A percentile compares a stretch with the other conserved stretches of the same genome.
phyloP scores from a whole-genome alignment of 23 tunicate genomes.

The Halocynthia aurantium region DNA sequence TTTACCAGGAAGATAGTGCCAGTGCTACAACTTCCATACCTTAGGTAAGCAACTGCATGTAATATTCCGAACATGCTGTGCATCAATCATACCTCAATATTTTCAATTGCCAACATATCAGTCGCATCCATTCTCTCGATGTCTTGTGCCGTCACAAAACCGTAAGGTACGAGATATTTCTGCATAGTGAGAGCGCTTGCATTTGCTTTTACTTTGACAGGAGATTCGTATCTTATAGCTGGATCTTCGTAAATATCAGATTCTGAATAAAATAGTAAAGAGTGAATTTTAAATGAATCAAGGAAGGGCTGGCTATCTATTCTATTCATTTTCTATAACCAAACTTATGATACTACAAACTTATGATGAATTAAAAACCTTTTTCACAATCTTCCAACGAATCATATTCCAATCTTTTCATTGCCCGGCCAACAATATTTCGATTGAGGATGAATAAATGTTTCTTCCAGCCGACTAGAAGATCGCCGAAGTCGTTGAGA shows the following conservation, averaged over 20 bases:
- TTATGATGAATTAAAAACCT: conserved; percentile 4
- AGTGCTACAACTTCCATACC: too few species aligned
- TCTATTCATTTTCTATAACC: background rate
- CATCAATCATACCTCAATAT: too few species aligned
- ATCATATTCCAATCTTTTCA: too few species aligned
- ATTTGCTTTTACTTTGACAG: background rate
- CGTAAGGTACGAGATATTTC: conserved; percentile 57
- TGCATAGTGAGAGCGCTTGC: conserved; percentile 29
- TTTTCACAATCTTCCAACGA: too few species aligned
- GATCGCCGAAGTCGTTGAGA: conserved; percentile 41
- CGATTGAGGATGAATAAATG: conserved; percentile 37
- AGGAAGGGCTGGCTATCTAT: background rate
- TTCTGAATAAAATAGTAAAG: conserved; percentile 13
- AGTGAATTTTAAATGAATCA: background rate
- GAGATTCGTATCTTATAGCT: conserved; percentile 12
- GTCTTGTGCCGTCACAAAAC: conserved; percentile 19
- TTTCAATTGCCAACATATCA: too few species aligned
- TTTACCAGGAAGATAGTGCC: too few species aligned
- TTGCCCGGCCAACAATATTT: background rate
- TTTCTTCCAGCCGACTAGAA: conserved; percentile 65
- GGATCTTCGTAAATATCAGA: conserved; percentile 76
- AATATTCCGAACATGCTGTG: too few species aligned
- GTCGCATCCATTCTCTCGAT: background rate
- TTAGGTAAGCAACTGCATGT: too few species aligned
- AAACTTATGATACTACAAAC: background rate